A percentile compares a stretch with the other conserved stretches of the same genome.
Evolutionary conservation across 2,113 vertebrate genomes (phyloP).

Genomic region (Aplodontia rufa): DNA sequence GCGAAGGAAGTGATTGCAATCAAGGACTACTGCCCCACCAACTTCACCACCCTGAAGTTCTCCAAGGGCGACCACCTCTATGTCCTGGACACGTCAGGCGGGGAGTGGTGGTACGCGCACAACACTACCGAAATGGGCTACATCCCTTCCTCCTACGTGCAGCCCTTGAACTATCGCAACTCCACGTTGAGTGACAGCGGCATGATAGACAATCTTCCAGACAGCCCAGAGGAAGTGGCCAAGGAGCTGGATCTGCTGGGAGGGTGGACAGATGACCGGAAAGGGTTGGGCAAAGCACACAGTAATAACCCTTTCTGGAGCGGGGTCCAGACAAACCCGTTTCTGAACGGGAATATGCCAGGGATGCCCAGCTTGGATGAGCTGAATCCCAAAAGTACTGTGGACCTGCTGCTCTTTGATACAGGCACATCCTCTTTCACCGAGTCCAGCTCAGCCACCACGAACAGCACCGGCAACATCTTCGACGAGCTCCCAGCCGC

Average conservation of each 20-base stretch:
- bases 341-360: conserved; percentile 87
- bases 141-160: conserved; percentile 95
- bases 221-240: conserved; percentile 89
- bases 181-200: conserved; percentile 95
- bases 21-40: conserved; percentile 96
- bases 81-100: conserved; percentile 94
- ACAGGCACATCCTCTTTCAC: conserved; percentile 62
- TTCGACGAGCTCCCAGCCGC: conserved; percentile 84
- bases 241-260: conserved; percentile 92
- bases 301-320: conserved; percentile 92
- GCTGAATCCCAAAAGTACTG: conserved; percentile 67
- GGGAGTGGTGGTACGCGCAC: conserved; percentile 99
- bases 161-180: conserved; percentile 90
- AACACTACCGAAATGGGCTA: conserved; percentile 99
- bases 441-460: conserved; percentile 60
- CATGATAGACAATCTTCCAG: conserved; percentile 91
- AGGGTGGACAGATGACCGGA: conserved; percentile 84
- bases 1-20: conserved; percentile 96
- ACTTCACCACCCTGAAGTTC: conserved; percentile 97
- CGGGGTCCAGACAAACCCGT: conserved; percentile 91
- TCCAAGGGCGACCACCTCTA: conserved; percentile 96
- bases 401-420: conserved; percentile 92
- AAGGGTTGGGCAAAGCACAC: conserved; percentile 78
- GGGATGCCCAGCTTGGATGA: conserved; percentile 80
- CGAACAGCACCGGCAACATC: conserved; percentile 84